phyloP scores from a whole-genome alignment of 53 echinoderm and acorn worm genomes.

The Holothuria scabra region DNA sequence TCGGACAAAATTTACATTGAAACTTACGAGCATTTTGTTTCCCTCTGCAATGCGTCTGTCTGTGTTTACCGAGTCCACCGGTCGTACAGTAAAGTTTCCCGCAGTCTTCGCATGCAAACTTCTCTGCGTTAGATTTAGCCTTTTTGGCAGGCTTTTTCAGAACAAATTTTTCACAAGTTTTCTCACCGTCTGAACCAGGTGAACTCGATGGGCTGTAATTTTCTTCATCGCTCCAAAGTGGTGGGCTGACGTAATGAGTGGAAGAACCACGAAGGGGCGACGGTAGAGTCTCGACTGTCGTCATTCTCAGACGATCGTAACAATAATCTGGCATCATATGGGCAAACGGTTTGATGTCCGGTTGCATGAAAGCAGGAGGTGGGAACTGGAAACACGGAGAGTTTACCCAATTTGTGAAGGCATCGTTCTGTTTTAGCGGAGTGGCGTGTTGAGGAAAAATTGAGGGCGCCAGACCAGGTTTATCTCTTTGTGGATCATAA shows the following conservation, averaged over 20 bases:
- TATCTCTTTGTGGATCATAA: conserved; percentile 15
- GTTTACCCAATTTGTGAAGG: conserved; percentile 5
- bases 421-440: conserved; percentile 2
- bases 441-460: background rate
- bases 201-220: conserved; percentile 43
- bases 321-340: conserved; percentile 3
- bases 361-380: background rate
- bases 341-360: conserved; percentile 4
- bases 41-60: conserved; percentile 76
- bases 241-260: background rate
- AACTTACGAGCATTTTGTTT: conserved; percentile 71
- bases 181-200: conserved; percentile 40
- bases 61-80: conserved; percentile 79
- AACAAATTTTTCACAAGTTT: conserved; percentile 3
- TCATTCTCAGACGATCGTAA: background rate
- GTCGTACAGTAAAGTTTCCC: conserved; percentile 75
- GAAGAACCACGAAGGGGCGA: conserved; percentile 1
- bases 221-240: conserved; percentile 38
- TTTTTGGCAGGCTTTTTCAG: conserved; percentile 5
- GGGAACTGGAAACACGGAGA: background rate
- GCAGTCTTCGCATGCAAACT: conserved; percentile 77
- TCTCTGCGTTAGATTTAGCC: conserved; percentile 33
- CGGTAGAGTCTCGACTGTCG: background rate
- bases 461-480: background rate
- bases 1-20: conserved; percentile 93